Evolutionary conservation across 2,797 vertebrate species (phyloP).

Genomic region (Hoplostethus atlanticus): DNA sequence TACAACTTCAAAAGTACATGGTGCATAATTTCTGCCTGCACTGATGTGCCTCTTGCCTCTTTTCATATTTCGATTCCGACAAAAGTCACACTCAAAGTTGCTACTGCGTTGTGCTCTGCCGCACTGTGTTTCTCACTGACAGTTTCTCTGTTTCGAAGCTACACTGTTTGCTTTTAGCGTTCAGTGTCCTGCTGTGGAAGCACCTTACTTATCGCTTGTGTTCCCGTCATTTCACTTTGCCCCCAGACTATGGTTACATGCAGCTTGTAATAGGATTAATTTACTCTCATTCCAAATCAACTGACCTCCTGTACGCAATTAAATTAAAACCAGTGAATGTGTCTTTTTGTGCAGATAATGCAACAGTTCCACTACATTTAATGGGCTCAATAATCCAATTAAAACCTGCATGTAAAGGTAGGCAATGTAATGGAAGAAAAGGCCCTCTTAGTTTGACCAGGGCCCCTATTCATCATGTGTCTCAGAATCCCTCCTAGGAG

Average conservation of each 20-base stretch:
- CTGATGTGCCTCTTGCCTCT: slow-evolving; percentile 43
- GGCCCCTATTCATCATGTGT: no score
- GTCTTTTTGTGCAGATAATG: slow-evolving; percentile 11
- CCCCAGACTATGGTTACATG: slow-evolving; percentile 40
- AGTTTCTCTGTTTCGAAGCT: slow-evolving; percentile 39
- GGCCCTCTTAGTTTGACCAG: no score
- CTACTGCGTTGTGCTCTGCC: slow-evolving; percentile 25
- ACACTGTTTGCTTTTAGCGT: slow-evolving; percentile 56
- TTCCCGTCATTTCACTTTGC: slow-evolving; percentile 40
- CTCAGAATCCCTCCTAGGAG: no score
- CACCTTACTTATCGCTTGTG: slow-evolving; percentile 48
- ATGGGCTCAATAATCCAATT: slow-evolving; percentile 2
- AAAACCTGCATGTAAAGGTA: slow-evolving; percentile 23
- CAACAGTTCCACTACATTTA: background rate
- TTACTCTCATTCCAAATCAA: slow-evolving; percentile 27
- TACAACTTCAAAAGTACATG: slow-evolving; percentile 28
- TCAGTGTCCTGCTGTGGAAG: slow-evolving; percentile 45
- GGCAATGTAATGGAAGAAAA: slow-evolving; percentile 20
- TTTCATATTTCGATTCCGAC: slow-evolving; percentile 24
- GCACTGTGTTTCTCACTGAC: slow-evolving; percentile 35
- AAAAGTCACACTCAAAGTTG: slow-evolving; percentile 25
- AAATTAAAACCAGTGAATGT: slow-evolving; percentile 2
- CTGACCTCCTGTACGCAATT: slow-evolving; percentile 15
- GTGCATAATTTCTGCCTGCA: slow-evolving; percentile 22
- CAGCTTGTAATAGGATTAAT: slow-evolving; percentile 14